These are phyloP conservation scores for Miichthys miiuy DNA, from an alignment of 2,797 vertebrate genomes.

Conservation along the genomic window DNA sequence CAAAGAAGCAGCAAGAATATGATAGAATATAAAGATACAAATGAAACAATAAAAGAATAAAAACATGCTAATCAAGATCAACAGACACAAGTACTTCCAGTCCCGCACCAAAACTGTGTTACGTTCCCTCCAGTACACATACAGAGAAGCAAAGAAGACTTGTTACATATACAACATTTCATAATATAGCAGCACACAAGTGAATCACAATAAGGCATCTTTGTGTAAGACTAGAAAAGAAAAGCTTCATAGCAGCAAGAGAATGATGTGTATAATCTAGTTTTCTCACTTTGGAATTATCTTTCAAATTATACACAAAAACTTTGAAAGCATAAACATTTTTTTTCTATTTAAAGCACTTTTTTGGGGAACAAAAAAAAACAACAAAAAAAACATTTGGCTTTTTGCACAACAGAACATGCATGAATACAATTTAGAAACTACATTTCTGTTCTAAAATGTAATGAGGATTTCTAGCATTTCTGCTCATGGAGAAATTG, in stretches of 20 bases:
- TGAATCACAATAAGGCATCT: constrained; percentile 95
- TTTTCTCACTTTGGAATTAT: constrained; percentile 78
- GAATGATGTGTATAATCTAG: constrained; percentile 78
- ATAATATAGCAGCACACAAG: constrained; percentile 98
- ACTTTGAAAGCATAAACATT: constrained; percentile 73
- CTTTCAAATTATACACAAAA: constrained; percentile 86
- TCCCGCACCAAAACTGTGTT: constrained; percentile 86
- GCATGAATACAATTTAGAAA: constrained; percentile 61
- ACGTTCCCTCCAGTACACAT: constrained; percentile 88
- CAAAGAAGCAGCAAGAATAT: constrained; percentile 88
- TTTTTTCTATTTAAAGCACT: constrained; percentile 75
- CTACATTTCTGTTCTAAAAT: constrained; percentile 57
- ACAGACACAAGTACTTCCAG: constrained; percentile 90
- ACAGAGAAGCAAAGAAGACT: constrained; percentile 89
- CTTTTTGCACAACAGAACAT: constrained; percentile 70
- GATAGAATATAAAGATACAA: constrained; percentile 75
- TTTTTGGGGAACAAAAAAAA: constrained; percentile 35
- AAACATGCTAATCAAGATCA: constrained; percentile 82
- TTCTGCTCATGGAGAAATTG: constrained; percentile 42
- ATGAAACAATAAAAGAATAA: constrained; percentile 68
- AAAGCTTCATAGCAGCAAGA: constrained; percentile 95
- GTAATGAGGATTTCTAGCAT: constrained; percentile 55
- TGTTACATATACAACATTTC: constrained; percentile 93
- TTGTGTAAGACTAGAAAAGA: constrained; percentile 94
- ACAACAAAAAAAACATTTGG: constrained; percentile 57